A percentile compares a stretch with the other conserved stretches of the same genome.
Conservation (phyloP, 2,113 vertebrate species). For the Dolichallabes microphthalmus region DNA sequence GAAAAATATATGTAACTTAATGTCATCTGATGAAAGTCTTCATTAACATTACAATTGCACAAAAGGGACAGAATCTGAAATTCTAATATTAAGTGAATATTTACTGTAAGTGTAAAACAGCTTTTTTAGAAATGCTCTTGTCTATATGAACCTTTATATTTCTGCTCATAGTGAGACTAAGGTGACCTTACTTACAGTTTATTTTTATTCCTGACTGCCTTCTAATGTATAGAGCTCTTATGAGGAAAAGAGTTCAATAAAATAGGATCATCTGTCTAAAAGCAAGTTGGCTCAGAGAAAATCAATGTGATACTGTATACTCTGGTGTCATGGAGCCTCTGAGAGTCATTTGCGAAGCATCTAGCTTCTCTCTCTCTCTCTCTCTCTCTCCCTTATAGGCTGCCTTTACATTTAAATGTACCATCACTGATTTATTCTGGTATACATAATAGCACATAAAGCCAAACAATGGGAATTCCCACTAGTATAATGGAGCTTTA, state of each 20-base stretch:
- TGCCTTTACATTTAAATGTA: conserved; percentile 15
- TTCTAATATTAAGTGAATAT: background rate
- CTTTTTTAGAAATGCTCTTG: background rate
- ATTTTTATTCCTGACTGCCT: conserved; percentile 49
- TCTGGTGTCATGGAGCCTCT: conserved; percentile 16
- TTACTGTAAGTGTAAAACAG: background rate
- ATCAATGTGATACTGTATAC: conserved; percentile 52
- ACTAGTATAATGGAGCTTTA: background rate
- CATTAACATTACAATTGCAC: background rate
- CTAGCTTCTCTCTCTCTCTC: background rate
- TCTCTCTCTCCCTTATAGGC: background rate
- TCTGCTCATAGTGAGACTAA: conserved; percentile 29
- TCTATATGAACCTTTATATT: background rate
- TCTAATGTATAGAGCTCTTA: conserved; percentile 54
- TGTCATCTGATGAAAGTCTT: background rate
- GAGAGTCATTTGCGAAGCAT: conserved; percentile 34
- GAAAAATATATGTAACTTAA: background rate
- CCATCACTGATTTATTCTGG: conserved; percentile 9
- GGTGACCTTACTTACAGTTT: conserved; percentile 56
- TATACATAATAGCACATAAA: conserved; percentile 23
- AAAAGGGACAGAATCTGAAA: background rate
- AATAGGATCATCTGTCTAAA: conserved; percentile 49
- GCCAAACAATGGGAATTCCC: conserved; percentile 15
- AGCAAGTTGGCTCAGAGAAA: conserved; percentile 49
- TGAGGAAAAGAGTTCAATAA: conserved; percentile 51